Evolutionary conservation across 2,888 invertebrate species (phyloP).

Genomic region (Idaea dimidiata): DNA sequence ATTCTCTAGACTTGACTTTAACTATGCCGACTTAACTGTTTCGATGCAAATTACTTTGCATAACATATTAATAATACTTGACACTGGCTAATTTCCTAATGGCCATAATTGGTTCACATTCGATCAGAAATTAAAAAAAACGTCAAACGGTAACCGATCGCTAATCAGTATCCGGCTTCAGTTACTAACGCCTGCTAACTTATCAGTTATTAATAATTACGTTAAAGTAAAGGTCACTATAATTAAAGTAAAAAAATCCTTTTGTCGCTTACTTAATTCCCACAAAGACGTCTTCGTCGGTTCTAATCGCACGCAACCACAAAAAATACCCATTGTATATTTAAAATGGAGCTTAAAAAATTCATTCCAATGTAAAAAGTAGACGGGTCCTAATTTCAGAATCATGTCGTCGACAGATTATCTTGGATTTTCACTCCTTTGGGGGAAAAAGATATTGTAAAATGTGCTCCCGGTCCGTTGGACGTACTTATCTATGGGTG

Average conservation of each 20-base stretch:
- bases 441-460: constrained; percentile 21
- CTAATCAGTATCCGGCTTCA: too few relatives aligned
- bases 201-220: too few relatives aligned
- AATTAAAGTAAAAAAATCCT: background rate
- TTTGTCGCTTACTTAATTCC: background rate
- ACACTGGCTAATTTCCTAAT: too few relatives aligned
- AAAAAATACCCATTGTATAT: constrained; percentile 15
- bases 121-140: too few relatives aligned
- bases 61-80: too few relatives aligned
- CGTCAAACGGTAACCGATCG: too few relatives aligned
- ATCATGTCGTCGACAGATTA: constrained; percentile 68
- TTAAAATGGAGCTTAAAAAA: constrained; percentile 32
- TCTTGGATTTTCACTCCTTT: constrained; percentile 65
- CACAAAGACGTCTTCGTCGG: constrained; percentile 8
- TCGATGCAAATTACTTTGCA: too few relatives aligned
- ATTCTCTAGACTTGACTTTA: too few relatives aligned
- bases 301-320: constrained; percentile 16
- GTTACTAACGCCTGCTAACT: too few relatives aligned
- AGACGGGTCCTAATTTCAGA: constrained; percentile 58
- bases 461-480: background rate
- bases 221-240: background rate
- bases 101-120: too few relatives aligned
- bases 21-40: too few relatives aligned
- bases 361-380: constrained; percentile 59
- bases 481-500: background rate